phyloP scores from a whole-genome alignment of 1,140 invertebrate genomes.

The Macrobrachium nipponense region DNA sequence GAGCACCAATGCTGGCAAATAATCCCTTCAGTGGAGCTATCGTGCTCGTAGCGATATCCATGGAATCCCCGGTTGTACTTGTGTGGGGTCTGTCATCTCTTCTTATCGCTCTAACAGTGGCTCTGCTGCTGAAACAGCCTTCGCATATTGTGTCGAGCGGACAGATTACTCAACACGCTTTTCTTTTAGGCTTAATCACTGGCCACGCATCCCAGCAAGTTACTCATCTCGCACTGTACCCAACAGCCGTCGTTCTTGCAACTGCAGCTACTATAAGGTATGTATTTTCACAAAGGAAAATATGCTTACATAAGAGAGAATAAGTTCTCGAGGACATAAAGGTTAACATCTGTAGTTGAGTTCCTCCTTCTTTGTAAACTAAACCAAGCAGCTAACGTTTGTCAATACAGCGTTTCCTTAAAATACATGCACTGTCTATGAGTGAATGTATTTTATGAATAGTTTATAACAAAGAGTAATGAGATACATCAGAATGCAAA shows the following conservation, averaged over 20 bases:
- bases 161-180: slow-evolving; percentile 43
- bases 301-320: too few species aligned
- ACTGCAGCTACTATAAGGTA: slow-evolving; percentile 38
- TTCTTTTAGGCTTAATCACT: slow-evolving; percentile 31
- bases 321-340: too few species aligned
- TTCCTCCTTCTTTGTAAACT: too few species aligned
- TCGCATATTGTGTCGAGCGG: slow-evolving; percentile 45
- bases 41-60: slow-evolving; percentile 18
- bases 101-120: background rate
- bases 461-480: too few species aligned
- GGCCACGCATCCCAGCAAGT: background rate
- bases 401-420: too few species aligned
- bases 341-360: too few species aligned
- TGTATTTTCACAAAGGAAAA: background rate
- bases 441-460: too few species aligned
- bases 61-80: slow-evolving; percentile 16
- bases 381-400: too few species aligned
- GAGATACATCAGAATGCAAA: too few species aligned
- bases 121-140: slow-evolving; percentile 32
- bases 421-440: too few species aligned
- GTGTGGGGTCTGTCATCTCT: slow-evolving; percentile 26
- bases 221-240: background rate
- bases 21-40: slow-evolving; percentile 47
- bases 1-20: slow-evolving; percentile 39
- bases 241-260: slow-evolving; percentile 6